Evolutionary conservation across 2,888 invertebrate species (phyloP), one percentile per base, ranked within the genome.

Genomic region (Pardosa pseudoannulata): DNA sequence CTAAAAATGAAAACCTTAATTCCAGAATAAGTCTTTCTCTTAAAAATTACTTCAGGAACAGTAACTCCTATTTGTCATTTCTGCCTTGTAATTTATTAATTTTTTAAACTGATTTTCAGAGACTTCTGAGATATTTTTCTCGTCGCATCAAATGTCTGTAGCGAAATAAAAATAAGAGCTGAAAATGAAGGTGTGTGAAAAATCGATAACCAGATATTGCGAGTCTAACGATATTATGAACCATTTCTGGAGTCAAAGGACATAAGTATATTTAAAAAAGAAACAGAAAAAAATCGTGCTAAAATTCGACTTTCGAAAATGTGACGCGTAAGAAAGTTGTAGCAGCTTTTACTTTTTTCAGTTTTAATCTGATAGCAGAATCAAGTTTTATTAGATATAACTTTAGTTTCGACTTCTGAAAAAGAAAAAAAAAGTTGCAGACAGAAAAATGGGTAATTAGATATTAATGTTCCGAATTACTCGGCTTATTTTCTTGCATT

Each of bases 381-480:
- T 16, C 2, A 2, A 46, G 46, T 16, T 46, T 16, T 46, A 46
- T 46, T 46, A 16, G 46, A 16, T 36, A 36, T 46, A 46, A 46
- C 46, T 46, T 16, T 6, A 46, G 9, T 2, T n/a, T 2, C n/a
- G n/a, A n/a, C 16, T 46, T 16, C 9, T 46, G 46, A 6, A 6
- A 16, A 46, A 46, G 16, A 46, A 46, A 6, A 13, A n/a, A n/a
- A n/a, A n/a, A n/a, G n/a, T n/a, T n/a, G 46, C 5, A 46, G 46
- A 46, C 3, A 56, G 23, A 56, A 19, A 56, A 56, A 2, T 56
- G 56, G 31, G 29, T 65, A 65, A 65, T 65, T 65, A 65, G 65
- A 31, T 65, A 65, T 65, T 65, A 28, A 65, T 65, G 31, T 29
- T 65, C 31, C 29, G 31, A 13, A 29, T 29, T 6, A 31, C 31